Evolutionary conservation across 2,113 vertebrate species (phyloP).

Genomic region (Jacana jacana): DNA sequence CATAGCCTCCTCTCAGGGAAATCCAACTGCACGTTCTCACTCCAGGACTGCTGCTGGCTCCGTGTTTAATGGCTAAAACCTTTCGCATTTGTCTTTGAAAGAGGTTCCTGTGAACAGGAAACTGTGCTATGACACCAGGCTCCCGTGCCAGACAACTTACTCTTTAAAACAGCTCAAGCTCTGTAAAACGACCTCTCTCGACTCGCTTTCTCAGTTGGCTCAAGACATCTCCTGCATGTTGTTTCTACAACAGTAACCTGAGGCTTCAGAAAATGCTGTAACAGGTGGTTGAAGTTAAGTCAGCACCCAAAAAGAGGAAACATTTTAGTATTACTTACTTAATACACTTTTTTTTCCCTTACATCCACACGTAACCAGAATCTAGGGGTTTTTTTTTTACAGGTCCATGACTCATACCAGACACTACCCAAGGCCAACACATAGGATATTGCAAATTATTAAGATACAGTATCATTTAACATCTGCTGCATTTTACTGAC

Average conservation of each 20-base stretch:
- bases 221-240: neutral
- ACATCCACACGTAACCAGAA: neutral
- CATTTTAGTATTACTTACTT: neutral
- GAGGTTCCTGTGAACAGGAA: constrained; percentile 1
- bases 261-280: constrained; percentile 1
- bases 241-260: neutral
- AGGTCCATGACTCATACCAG: neutral
- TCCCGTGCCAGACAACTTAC: neutral
- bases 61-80: neutral
- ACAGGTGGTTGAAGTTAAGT: neutral
- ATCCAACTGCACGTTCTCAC: neutral
- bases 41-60: neutral
- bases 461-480: neutral
- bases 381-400: neutral
- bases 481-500: neutral
- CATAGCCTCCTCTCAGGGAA: neutral
- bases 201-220: neutral
- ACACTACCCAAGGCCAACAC: neutral
- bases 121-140: neutral
- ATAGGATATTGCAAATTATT: neutral
- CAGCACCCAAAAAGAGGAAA: neutral
- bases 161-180: neutral
- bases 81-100: neutral
- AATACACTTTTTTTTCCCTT: neutral
- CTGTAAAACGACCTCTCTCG: neutral